Evolutionary conservation across 1,140 invertebrate genomes (phyloP), one percentile per base, ranked within the genome.

Genomic region (Arctopsyche grandis): DNA sequence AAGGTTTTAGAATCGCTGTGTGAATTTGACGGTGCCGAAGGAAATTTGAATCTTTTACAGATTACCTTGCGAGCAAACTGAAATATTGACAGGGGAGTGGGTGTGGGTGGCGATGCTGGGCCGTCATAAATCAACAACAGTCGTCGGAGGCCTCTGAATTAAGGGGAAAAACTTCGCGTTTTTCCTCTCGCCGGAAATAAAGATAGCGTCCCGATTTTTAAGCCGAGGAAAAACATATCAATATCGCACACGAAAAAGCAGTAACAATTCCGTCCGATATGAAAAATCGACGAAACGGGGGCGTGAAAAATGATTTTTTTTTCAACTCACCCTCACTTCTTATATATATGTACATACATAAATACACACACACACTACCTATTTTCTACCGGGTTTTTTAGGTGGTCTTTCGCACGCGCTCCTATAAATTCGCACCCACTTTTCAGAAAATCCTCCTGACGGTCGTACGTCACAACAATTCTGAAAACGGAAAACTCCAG

Each of bases 221-320:
- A 66, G 63, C 63, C 63, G 5, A 66, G 63, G 63, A 66, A 66
- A 66, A 66, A 66, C 63, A 66, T 66, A 66, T 66, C 63, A 66
- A 66, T 66, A 66, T 66, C 63, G 63, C 63, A 66, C 63, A 22
- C 58, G 58, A 22, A 66, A 66, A 66, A 66, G 63, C 63, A 66
- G 63, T 66, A 66, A 66, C 63, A 66, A 66, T 66, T 66, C 63
- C 63, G 63, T 66, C 63, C 63, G 63, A 66, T 66, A 66, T 66
- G 63, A 66, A 66, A 66, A 66, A 66, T 66, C 63, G 63, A 66
- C 63, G 21, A 5, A 66, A 22, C 63, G 22, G 63, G 24, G 24
- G 63, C 63, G 63, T 66, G 63, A 66, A 66, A 66, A 66, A 66
- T 66, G 63, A 66, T 66, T 66, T 66, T 66, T 52, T 66, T 66